Base-by-base conservation (phyloP, 1,140 invertebrate species). In the Bombus polaris region DNA sequence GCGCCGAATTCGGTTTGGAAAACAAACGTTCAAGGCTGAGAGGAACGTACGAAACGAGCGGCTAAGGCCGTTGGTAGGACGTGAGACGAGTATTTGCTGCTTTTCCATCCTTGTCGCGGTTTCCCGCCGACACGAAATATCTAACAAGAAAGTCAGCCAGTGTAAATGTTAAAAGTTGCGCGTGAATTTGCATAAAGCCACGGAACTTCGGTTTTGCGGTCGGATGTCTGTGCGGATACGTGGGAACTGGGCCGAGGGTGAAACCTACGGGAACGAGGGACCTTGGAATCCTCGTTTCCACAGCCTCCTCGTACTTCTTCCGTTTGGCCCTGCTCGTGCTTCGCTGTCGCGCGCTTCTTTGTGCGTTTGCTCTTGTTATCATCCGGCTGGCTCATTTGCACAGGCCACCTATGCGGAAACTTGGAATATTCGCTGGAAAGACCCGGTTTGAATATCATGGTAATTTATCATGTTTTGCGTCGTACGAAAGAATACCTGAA, bases 141-240 rank as follows among this genome's bases (percentile, higher is more conserved):
- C 39, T 10, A 74, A 66, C 35, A 32, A 42, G 78, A 85, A 74
- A 81, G 42, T 39, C 68, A 81, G 83, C 68, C 74, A 59, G 44
- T n/a, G 83, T 57, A 86, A 82, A 81, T 85, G 77, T 80, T 86
- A 77, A 88, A 88, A 88, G 83, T 86, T 88, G 66, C 77, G 42
- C 65, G 77, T 15, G 72, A 86, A 88, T 86, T 88, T 88, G 79
- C 78, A 88, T 86, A 81, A 82, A 82, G 65, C 74, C 74, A 47
- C 53, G 65, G 57, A 86, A 88, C 78, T 88, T 88, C 35, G 73
- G 66, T 86, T 72, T 78, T 18, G 66, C 66, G 76, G 70, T 73
- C 65, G 76, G 71, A 62, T 81, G 76, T 80, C 42, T 81, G 42
- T 22, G 8, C 18, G 59, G 75, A 37, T 53, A 25, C 47, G 18